These are phyloP conservation scores for Neofelis nebulosa DNA, from an alignment of 2,113 vertebrate genomes.

Conservation along the genomic window DNA sequence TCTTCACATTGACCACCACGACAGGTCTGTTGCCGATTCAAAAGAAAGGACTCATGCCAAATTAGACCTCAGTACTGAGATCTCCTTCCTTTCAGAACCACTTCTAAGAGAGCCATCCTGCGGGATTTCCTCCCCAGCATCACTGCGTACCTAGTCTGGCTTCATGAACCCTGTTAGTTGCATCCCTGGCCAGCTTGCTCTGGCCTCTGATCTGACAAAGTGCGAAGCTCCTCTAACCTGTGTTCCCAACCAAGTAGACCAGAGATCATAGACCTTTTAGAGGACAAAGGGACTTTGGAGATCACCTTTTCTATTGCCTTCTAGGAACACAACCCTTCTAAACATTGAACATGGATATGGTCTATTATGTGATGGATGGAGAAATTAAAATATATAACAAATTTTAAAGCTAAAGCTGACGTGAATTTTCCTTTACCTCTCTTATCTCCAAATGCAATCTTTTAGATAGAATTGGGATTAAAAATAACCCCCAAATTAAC, in stretches of 20 bases:
- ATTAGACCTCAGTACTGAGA: neutral
- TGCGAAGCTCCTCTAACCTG: neutral
- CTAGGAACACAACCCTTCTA: neutral
- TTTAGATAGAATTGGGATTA: neutral
- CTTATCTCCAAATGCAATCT: neutral
- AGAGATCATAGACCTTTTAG: neutral
- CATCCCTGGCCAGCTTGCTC: constrained; percentile 14
- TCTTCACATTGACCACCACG: constrained; percentile 3
- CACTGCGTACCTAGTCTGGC: constrained; percentile 18
- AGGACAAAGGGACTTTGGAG: neutral
- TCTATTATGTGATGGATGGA: neutral
- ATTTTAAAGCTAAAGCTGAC: neutral
- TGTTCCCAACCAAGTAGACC: neutral
- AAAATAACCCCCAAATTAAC: neutral
- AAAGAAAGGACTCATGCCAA: constrained; percentile 63
- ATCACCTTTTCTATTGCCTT: neutral
- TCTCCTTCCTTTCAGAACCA: neutral
- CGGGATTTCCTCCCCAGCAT: neutral
- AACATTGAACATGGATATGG: neutral
- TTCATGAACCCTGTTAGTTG: neutral
- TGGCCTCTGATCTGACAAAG: neutral
- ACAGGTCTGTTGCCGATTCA: constrained; percentile 28
- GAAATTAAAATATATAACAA: neutral
- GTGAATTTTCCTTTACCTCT: neutral
- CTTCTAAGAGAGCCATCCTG: constrained; percentile 41